Percentiles rank a stretch among this genome's conserved stretches.
Conservation (phyloP, 2,797 vertebrate species). For the Tympanoctomys barrerae region DNA sequence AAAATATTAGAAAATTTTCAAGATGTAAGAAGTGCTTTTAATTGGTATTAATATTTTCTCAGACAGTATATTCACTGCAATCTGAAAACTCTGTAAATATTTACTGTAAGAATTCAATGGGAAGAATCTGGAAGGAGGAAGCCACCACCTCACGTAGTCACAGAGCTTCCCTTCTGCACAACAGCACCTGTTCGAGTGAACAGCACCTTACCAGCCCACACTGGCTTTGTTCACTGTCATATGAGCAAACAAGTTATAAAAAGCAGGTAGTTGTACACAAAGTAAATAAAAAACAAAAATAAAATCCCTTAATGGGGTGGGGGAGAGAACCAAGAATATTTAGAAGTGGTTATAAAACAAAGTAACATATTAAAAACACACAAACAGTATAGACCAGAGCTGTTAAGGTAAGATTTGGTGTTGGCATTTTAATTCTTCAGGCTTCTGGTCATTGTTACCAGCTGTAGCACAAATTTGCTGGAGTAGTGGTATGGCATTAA, state of each 20-base stretch:
- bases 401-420: conserved; percentile 88
- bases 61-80: conserved; percentile 85
- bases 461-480: conserved; percentile 77
- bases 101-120: conserved; percentile 83
- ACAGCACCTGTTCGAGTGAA: conserved; percentile 86
- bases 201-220: conserved; percentile 80
- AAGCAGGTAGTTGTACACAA: conserved; percentile 87
- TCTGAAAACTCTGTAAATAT: conserved; percentile 84
- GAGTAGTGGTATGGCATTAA: conserved; percentile 81
- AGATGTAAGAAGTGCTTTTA: conserved; percentile 87
- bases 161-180: conserved; percentile 83
- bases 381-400: conserved; percentile 85
- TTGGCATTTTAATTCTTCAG: conserved; percentile 87
- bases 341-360: conserved; percentile 90
- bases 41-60: conserved; percentile 82
- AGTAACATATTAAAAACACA: conserved; percentile 85
- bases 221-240: conserved; percentile 88
- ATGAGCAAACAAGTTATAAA: conserved; percentile 84
- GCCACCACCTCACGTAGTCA: conserved; percentile 85
- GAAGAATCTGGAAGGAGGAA: conserved; percentile 81
- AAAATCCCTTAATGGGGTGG: conserved; percentile 80
- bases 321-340: conserved; percentile 82
- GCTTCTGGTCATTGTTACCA: conserved; percentile 83
- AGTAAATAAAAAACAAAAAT: conserved; percentile 77
- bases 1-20: conserved; percentile 84